Conservation (phyloP, 2,797 vertebrate genomes). For the Peromyscus attwateri region DNA sequence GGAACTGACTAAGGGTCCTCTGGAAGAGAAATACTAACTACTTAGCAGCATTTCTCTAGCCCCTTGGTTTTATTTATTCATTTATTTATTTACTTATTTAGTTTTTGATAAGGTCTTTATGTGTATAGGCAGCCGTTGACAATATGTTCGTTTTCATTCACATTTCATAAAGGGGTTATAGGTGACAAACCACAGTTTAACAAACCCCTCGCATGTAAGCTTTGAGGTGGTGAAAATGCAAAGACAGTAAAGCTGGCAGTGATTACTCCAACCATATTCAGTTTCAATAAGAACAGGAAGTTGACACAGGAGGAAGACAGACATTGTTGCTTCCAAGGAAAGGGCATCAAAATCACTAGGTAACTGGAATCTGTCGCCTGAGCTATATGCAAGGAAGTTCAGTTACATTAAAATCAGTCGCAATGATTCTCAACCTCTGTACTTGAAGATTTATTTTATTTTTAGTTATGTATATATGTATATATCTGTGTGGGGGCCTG, state of each 20-base stretch:
- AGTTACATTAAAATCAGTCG: constrained; percentile 56
- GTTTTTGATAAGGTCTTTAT: constrained; percentile 16
- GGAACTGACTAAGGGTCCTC: background rate
- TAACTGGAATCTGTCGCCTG: background rate
- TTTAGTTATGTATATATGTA: background rate
- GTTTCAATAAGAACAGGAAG: background rate
- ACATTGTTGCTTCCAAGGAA: constrained; percentile 1
- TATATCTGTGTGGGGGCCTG: too few relatives aligned
- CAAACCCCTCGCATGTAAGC: background rate
- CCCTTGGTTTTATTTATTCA: background rate
- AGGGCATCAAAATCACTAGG: background rate
- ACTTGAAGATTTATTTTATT: background rate
- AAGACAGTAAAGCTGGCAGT: background rate
- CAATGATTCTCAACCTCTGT: background rate
- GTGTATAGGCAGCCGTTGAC: background rate
- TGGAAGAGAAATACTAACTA: background rate
- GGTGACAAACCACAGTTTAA: background rate
- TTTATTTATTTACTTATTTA: too few relatives aligned
- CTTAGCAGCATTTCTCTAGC: background rate
- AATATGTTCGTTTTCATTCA: background rate
- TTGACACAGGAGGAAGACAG: background rate
- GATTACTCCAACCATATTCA: background rate
- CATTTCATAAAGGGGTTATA: background rate
- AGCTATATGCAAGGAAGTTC: background rate
- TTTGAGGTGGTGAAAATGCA: background rate